A percentile compares a stretch with the other conserved stretches of the same genome.
Evolutionary conservation across 2,113 vertebrate species (phyloP).

Genomic region (Cyprinodon brontotheroides): DNA sequence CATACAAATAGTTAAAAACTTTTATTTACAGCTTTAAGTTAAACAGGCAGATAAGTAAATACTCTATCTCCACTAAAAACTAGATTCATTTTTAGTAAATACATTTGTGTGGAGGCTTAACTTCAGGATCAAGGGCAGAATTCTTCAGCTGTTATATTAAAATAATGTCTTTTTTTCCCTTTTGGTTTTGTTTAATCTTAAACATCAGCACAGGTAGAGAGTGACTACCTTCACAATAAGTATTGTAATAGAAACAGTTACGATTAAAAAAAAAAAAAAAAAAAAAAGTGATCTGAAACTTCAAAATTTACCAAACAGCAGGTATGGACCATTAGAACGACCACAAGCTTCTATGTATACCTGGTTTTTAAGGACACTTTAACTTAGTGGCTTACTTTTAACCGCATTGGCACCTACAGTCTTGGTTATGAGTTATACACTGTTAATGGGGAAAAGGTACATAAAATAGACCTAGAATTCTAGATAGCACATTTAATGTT

Average conservation of each 20-base stretch:
- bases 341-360: conserved; percentile 16
- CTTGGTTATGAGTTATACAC: conserved; percentile 18
- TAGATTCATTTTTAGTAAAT: neutral
- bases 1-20: neutral
- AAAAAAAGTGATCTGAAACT: neutral
- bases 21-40: conserved; percentile 22
- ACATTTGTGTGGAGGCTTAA: neutral
- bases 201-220: neutral
- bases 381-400: conserved; percentile 11
- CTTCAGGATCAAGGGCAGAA: neutral
- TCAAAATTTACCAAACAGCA: too few relatives aligned
- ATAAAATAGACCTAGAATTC: neutral
- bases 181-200: conserved; percentile 13
- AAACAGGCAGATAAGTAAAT: conserved; percentile 2
- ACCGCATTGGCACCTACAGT: neutral
- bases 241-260: neutral
- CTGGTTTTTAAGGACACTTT: conserved; percentile 65
- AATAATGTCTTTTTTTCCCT: conserved; percentile 6
- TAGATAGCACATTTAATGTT: neutral
- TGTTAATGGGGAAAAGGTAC: neutral
- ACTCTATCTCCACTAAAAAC: neutral
- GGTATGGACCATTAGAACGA: neutral
- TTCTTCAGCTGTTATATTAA: conserved; percentile 42
- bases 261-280: neutral
- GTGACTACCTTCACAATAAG: neutral